These are phyloP conservation scores for Zeus faber DNA, from an alignment of 2,113 vertebrate species.

Conservation along the genomic window DNA sequence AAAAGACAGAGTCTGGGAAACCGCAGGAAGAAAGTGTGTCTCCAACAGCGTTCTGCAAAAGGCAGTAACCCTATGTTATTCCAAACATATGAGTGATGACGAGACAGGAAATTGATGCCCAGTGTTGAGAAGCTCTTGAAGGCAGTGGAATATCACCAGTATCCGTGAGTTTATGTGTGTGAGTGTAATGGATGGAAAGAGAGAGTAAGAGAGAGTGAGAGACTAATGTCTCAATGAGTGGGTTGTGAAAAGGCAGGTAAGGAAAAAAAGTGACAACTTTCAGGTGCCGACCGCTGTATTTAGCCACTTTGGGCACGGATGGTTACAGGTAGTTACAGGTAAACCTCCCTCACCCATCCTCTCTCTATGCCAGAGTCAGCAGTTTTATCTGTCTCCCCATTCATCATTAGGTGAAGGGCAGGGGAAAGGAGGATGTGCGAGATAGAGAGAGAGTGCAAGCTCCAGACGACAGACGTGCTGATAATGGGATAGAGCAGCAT, in stretches of 20 bases:
- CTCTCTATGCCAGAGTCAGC: conserved; percentile 24
- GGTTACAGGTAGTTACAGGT: conserved; percentile 3
- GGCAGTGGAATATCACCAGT: too few species aligned
- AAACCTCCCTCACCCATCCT: conserved; percentile 8
- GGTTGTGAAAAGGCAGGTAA: too few species aligned
- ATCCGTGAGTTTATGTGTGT: too few species aligned
- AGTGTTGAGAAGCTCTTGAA: too few species aligned
- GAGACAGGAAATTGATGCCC: too few species aligned
- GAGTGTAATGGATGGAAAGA: too few species aligned
- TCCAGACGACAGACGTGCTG: not conserved
- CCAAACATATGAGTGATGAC: too few species aligned
- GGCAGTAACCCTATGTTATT: too few species aligned
- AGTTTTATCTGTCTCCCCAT: conserved; percentile 27
- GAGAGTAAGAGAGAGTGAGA: too few species aligned
- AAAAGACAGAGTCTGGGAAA: not conserved
- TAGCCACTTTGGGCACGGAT: not conserved
- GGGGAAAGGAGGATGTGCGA: not conserved
- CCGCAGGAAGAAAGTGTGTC: too few species aligned
- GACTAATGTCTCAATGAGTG: too few species aligned
- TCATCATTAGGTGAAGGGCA: conserved; percentile 27
- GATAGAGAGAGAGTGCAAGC: not conserved
- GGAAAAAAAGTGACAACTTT: conserved; percentile 13
- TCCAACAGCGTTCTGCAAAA: too few species aligned
- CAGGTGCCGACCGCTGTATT: conserved; percentile 2
- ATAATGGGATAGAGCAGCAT: not conserved